Evolutionary conservation across 2,888 invertebrate species (phyloP), one percentile per base, ranked within the genome.

Genomic region (Leucoptera coffeella): DNA sequence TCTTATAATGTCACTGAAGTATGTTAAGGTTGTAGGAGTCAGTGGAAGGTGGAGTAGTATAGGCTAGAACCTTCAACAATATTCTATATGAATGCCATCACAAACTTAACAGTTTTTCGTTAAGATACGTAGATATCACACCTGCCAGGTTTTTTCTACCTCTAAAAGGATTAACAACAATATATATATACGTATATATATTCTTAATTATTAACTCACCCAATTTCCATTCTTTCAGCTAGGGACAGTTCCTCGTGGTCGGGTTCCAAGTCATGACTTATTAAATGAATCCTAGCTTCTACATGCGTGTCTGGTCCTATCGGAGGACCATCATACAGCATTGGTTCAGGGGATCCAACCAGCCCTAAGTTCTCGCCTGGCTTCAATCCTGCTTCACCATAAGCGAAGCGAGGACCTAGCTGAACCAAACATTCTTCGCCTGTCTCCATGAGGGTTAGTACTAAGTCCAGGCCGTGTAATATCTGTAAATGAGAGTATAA

Each of bases 401-500:
- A 95, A 3, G 81, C 93, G 60, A 93, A 88, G 38, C 91, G 74
- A 3, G 89, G 73, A 33, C 80, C 78, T 27, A 92, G 67, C 46
- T 77, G 74, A 24, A 94, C 53, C 36, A 81, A 72, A 30, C 87
- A 81, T 38, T 75, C 69, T 65, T 95, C 94, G 1, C 82, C 85
- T 41, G 80, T 69, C 46, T 85, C 78, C 93, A 94, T 93, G 38
- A 94, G 60, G 13, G 88, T 82, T 35, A 92, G 53, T 11, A 84
- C 81, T 56, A 94, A 73, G 54, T 94, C 94, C 42, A 93, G 47
- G 6, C 92, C 94, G 80, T 87, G 79, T 27, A 83, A 54, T 6
- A 80, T 52, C 75, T 77, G 28, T 11, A 35, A 25, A 43, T 43
- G 4, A 27, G 29, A 30, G 23, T 13, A 21, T 14, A 7, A 23